Percentiles rank a stretch among this genome's conserved stretches.
phyloP scores from a whole-genome alignment of 2,888 invertebrate species.

The Sinopyrophorus schimmeli region DNA sequence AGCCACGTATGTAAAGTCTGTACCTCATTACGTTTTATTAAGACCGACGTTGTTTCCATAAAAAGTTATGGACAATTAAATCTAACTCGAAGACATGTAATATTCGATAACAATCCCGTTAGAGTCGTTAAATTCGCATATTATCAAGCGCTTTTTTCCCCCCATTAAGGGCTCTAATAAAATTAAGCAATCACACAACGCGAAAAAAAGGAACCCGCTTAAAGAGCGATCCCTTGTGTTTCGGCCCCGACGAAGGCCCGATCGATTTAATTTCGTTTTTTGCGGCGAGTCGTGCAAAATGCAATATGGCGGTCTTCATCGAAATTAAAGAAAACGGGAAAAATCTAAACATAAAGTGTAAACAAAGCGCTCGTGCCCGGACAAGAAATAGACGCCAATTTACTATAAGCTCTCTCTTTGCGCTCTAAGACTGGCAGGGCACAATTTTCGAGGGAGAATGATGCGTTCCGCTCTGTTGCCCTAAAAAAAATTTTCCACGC shows the following conservation, averaged over 20 bases:
- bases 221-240: too few species aligned
- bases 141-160: too few species aligned
- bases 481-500: slow-evolving; percentile 10
- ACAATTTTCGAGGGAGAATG: slow-evolving; percentile 14
- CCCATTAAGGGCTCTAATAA: too few species aligned
- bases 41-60: slow-evolving; percentile 20
- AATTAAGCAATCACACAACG: too few species aligned
- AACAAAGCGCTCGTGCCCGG: slow-evolving; percentile 21
- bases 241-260: too few species aligned
- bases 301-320: too few species aligned
- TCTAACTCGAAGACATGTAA: slow-evolving; percentile 10
- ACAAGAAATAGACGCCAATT: slow-evolving; percentile 25
- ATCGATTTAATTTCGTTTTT: too few species aligned
- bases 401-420: slow-evolving; percentile 20
- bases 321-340: too few species aligned
- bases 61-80: slow-evolving; percentile 22
- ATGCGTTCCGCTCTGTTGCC: slow-evolving; percentile 12
- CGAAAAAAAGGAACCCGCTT: too few species aligned
- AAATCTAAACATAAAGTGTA: slow-evolving; percentile 14
- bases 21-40: slow-evolving; percentile 22
- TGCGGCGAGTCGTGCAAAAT: too few species aligned
- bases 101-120: slow-evolving; percentile 19
- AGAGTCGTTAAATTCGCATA: slow-evolving; percentile 14
- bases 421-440: slow-evolving; percentile 17
- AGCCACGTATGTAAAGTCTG: slow-evolving; percentile 10